phyloP scores from a whole-genome alignment of 64 coral and sea anemone genomes.

The Porites lutea region DNA sequence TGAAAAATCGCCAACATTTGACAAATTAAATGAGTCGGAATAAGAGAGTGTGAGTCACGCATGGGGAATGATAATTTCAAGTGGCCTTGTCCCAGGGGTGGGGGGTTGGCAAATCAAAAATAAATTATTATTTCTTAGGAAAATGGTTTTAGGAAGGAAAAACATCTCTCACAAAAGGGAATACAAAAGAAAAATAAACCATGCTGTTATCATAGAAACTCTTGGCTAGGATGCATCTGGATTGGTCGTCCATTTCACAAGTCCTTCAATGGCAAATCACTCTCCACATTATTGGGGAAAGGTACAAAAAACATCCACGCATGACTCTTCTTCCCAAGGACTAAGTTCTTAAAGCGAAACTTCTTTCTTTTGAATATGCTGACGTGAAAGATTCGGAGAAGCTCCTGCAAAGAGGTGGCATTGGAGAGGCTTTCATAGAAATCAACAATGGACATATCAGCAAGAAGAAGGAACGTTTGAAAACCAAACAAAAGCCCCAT shows the following conservation, averaged over 20 bases:
- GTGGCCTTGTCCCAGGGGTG: too few species aligned
- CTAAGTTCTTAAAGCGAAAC: conserved; percentile 64
- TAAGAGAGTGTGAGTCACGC: too few species aligned
- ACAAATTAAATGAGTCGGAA: too few species aligned
- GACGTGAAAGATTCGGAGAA: conserved; percentile 72
- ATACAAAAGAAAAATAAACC: too few species aligned
- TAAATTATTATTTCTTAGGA: too few species aligned
- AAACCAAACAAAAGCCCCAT: conserved; percentile 77
- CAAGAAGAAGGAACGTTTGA: conserved; percentile 72
- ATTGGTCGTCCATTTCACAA: conserved; percentile 12
- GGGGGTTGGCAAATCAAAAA: too few species aligned
- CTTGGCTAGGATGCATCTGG: neutral
- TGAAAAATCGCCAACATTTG: too few species aligned
- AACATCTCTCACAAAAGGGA: too few species aligned
- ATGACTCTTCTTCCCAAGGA: conserved; percentile 61
- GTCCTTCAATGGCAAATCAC: conserved; percentile 29
- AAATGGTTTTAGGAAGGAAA: too few species aligned
- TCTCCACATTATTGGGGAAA: conserved; percentile 67
- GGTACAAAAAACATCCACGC: conserved; percentile 89
- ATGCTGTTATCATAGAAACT: too few species aligned
- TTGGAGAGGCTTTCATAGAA: conserved; percentile 87
- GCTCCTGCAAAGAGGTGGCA: conserved; percentile 72
- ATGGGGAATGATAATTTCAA: too few species aligned
- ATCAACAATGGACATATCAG: conserved; percentile 94
- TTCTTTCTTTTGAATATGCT: conserved; percentile 86